A percentile compares a stretch with the other conserved stretches of the same genome.
These are phyloP conservation scores for Rapana venosa DNA, from an alignment of 2,888 invertebrate genomes.

Conservation along the genomic window DNA sequence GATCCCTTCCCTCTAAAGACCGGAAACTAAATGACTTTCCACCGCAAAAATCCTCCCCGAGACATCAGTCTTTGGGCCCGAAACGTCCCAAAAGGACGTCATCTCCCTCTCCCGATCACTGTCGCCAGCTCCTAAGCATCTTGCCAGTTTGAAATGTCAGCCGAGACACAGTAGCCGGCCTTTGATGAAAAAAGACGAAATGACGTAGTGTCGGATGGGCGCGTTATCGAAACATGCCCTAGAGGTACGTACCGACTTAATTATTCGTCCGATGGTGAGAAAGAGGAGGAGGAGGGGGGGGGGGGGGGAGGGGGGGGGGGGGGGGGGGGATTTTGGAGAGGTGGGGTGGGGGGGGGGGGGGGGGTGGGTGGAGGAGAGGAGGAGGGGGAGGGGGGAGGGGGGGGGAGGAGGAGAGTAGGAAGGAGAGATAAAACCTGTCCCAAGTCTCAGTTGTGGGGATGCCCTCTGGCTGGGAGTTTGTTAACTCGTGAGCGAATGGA, in stretches of 20 bases:
- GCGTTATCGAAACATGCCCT: conserved; percentile 24
- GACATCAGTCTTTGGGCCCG: too few species aligned
- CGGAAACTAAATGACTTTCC: too few species aligned
- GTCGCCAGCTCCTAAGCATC: not conserved
- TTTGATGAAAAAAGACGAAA: conserved; percentile 29
- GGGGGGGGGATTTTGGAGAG: not conserved
- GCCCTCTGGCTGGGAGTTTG: not conserved
- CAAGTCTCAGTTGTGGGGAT: not conserved
- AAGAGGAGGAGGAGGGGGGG: not conserved
- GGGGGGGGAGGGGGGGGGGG: not conserved
- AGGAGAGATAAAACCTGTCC: not conserved
- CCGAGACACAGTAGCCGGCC: not conserved
- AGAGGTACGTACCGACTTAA: conserved; percentile 38
- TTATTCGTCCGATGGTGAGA: conserved; percentile 32
- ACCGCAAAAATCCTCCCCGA: too few species aligned
- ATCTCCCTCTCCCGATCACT: too few species aligned
- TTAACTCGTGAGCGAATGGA: not conserved
- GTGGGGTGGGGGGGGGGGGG: not conserved
- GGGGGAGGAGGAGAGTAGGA: not conserved
- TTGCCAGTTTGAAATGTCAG: not conserved
- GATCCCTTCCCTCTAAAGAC: too few species aligned
- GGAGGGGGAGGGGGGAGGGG: not conserved
- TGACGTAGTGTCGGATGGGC: not conserved
- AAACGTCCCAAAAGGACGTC: too few species aligned
- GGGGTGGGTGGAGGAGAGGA: not conserved